Percentiles rank a stretch among this genome's conserved stretches.
Conservation (phyloP, 2,113 vertebrate species). For the Odocoileus virginianus region DNA sequence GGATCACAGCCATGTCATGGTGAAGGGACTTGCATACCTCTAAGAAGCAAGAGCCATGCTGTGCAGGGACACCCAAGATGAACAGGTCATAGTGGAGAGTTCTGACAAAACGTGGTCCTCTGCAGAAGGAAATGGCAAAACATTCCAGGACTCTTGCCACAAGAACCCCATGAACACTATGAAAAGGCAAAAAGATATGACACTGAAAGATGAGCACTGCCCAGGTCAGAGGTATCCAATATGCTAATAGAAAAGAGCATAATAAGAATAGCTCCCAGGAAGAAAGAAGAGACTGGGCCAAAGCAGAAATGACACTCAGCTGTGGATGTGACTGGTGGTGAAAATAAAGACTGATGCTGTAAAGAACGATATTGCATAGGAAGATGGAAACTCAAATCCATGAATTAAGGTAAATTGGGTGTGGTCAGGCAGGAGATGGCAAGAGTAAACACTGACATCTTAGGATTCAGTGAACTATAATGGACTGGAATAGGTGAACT, state of each 20-base stretch:
- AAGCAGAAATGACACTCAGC: neutral
- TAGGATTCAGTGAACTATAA: neutral
- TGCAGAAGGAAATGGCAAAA: neutral
- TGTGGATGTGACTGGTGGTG: neutral
- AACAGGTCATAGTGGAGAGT: neutral
- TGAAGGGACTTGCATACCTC: neutral
- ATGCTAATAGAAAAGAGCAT: neutral
- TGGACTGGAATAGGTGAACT: neutral
- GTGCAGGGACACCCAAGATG: neutral
- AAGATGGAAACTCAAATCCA: neutral
- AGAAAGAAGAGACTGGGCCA: neutral
- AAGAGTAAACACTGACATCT: neutral
- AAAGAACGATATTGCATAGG: neutral
- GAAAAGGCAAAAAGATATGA: neutral
- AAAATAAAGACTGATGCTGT: neutral
- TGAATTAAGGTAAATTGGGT: neutral
- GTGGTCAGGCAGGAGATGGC: neutral
- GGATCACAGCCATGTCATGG: neutral
- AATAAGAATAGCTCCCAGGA: neutral
- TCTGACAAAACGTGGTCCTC: neutral
- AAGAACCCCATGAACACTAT: neutral
- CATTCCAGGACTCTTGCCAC: neutral
- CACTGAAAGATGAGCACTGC: neutral
- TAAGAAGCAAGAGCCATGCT: neutral
- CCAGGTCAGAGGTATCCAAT: neutral